These are phyloP conservation scores for Sesia bembeciformis DNA, from an alignment of 2,888 invertebrate species.

Conservation along the genomic window DNA sequence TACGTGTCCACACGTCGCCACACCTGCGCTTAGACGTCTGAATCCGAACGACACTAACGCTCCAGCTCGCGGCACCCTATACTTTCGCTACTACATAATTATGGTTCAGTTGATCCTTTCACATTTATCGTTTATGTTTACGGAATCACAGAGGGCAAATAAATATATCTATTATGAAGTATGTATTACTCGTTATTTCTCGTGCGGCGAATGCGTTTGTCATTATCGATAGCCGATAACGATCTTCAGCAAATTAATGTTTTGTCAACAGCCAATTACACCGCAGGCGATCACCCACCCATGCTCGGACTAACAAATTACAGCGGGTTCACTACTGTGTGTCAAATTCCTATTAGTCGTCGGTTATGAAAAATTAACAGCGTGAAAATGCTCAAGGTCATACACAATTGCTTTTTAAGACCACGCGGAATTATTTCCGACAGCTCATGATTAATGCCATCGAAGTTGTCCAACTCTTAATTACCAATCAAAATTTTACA, in stretches of 20 bases:
- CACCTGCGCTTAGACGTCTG: too few species aligned
- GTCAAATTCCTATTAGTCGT: slow-evolving; percentile 10
- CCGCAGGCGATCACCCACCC: slow-evolving; percentile 8
- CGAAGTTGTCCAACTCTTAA: too few species aligned
- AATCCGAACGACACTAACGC: not conserved
- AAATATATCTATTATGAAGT: slow-evolving; percentile 9
- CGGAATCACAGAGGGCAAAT: slow-evolving; percentile 11
- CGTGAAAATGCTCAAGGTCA: slow-evolving; percentile 20
- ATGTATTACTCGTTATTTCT: not conserved
- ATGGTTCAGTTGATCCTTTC: not conserved
- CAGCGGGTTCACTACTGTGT: slow-evolving; percentile 11
- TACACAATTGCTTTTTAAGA: slow-evolving; percentile 16
- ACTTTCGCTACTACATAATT: slow-evolving; percentile 15
- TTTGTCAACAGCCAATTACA: slow-evolving; percentile 18
- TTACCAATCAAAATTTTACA: too few species aligned
- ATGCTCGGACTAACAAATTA: slow-evolving; percentile 13
- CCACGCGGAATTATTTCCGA: slow-evolving; percentile 21
- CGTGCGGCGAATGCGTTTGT: slow-evolving; percentile 10
- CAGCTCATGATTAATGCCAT: slow-evolving; percentile 32
- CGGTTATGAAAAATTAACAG: slow-evolving; percentile 16
- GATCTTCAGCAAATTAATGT: slow-evolving; percentile 13
- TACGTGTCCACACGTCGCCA: too few species aligned
- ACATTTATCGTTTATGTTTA: not conserved
- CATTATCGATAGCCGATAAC: slow-evolving; percentile 19
- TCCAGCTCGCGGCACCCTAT: slow-evolving; percentile 3